phyloP scores from a whole-genome alignment of 2,888 invertebrate genomes.

The Parnassius apollo region DNA sequence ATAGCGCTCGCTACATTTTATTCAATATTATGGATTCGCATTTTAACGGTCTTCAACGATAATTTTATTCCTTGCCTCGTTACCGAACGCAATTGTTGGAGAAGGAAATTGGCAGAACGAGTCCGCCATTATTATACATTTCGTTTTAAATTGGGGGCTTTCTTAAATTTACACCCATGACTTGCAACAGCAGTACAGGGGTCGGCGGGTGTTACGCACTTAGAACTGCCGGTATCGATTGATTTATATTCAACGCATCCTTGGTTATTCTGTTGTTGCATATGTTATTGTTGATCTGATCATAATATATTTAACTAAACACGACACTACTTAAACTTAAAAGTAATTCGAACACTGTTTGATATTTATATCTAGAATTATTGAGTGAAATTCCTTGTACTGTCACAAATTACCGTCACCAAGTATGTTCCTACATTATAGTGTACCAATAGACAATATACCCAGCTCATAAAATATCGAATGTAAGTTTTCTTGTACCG shows the following conservation, averaged over 20 bases:
- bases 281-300: conserved; percentile 19
- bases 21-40: conserved; percentile 11
- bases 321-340: too few species aligned
- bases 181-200: conserved; percentile 63
- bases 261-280: conserved; percentile 32
- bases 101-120: conserved; percentile 77
- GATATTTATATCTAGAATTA: too few species aligned
- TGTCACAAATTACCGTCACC: too few species aligned
- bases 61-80: conserved; percentile 74
- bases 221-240: conserved; percentile 42
- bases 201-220: conserved; percentile 44
- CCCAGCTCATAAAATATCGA: too few species aligned
- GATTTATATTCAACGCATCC: conserved; percentile 44
- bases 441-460: too few species aligned
- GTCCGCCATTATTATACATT: conserved; percentile 76
- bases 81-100: conserved; percentile 61
- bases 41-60: conserved; percentile 36
- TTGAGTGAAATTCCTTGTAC: too few species aligned
- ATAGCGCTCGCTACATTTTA: background rate
- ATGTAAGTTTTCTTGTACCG: too few species aligned
- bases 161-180: conserved; percentile 79
- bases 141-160: conserved; percentile 79
- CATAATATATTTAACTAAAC: conserved; percentile 6
- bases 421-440: too few species aligned
- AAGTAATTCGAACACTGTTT: too few species aligned